Base-by-base conservation (phyloP, 2,113 vertebrate species). In the Pyxicephalus adspersus region DNA sequence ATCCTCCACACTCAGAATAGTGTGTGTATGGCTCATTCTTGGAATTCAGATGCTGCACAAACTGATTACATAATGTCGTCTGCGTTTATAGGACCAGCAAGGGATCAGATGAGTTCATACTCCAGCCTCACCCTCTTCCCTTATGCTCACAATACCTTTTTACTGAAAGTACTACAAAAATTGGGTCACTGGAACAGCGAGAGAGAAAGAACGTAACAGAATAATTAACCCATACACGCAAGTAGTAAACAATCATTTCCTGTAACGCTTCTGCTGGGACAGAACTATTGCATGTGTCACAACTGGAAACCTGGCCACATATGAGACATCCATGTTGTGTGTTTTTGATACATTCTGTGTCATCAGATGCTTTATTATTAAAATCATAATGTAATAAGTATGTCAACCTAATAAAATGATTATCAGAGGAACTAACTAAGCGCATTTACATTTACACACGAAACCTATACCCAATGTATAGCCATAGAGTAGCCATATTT, bases 171-270 rank as follows among this genome's bases (percentile, higher is more conserved):
- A 50, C 29, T 19, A 5, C 54, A 60, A 26, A 74, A 45, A 75
- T 28, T 75, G 72, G 57, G 72, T 75, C 72, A 75, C 72, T 75
- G 60, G 72, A 75, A 61, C 72, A 75, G 57, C 38, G 31, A 23
- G 29, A 61, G 68, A 9, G 88, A 89, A 89, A 90, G 88, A 89
- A 89, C 90, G 90, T 91, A 90, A 90, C 50, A 8, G 50, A 55
- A 26, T 15, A 31, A 29, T 72, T 72, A 72, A 72, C 68, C 68
- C 51, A 55, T 72, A n/a, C 25, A 17, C 4, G 25, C 50, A 54
- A 72, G 31, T n/a, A 19, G 1, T 3, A 3, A 2, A 28, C 20
- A 29, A 55, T 15, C 17, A 52, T 8, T 54, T 28, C 22, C 38
- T 25, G 6, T 23, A 22, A 68, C 38, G 16, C 38, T 50, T 22